Evolutionary conservation across 37 sponge, comb jelly and placozoan species (phyloP), one percentile per base, ranked within the genome.

Genomic region (Beroe ovata): DNA sequence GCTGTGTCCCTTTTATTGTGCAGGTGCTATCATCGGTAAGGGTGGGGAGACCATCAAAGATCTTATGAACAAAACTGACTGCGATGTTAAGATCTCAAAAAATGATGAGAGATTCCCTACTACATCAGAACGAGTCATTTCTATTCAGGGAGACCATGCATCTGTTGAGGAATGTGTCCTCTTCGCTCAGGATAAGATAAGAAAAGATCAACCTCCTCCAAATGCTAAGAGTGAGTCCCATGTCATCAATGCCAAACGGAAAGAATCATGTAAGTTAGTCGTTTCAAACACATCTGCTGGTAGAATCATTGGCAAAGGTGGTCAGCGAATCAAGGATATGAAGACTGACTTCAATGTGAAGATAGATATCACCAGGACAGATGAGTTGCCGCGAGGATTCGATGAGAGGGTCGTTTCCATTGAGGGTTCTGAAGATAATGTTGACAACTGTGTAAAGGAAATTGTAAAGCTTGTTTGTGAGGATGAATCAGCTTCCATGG

Each of bases 11-110:
- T 91, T 92, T 62, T 91, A 91, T 40, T 92, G 92, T 11, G 93
- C 94, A 29, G 97, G 97, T 0, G 91, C 93, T 72, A 94, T 96
- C 60, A 96, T 96, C 19, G 97, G 97, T 21, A 95, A 93, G 71
- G 95, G 71, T 60, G 97, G 97, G 6, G 39, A 90, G 20, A 94
- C 88, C 59, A 94, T 96, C 60, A 92, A 88, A 0, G 91, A 93
- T 63, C 91, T 94, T 36, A 94, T 92, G 92, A 89, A 94, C 0
- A 64, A 66, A 14, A 91, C 92, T 39, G 89, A 90, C 22, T 92
- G 94, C 1, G 62, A 69, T 41, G 92, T 96, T 30, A 93, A 93
- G 62, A 93, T 96, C 59, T 96, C 97, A 23, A 94, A 93, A 0
- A 90, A 93, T 25, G 88, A 92, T 21, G 94, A 94, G 18, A 71